Evolutionary conservation across 2,113 vertebrate species (phyloP).

Genomic region (Callipepla squamata): DNA sequence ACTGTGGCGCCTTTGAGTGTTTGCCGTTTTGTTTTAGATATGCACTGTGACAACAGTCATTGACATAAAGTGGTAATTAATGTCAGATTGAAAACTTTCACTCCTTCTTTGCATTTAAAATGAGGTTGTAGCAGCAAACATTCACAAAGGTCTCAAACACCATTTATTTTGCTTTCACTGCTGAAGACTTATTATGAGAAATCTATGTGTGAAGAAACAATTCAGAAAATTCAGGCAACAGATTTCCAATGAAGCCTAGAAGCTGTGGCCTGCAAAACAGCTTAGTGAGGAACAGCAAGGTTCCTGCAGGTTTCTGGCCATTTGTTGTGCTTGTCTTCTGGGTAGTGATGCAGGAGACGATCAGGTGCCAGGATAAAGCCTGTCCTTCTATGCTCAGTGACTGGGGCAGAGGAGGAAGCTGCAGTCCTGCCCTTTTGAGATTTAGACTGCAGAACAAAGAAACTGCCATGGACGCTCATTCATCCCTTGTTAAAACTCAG

Average conservation of each 20-base stretch:
- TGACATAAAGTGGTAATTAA: slow-evolving; percentile 5
- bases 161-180: slow-evolving; percentile 4
- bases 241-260: neutral
- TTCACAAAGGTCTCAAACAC: neutral
- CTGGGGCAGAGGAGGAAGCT: neutral
- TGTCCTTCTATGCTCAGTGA: neutral
- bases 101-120: neutral
- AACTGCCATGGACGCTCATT: neutral
- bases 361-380: neutral
- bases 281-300: neutral
- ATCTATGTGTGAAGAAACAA: neutral
- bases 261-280: neutral
- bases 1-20: neutral
- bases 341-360: neutral
- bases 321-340: neutral
- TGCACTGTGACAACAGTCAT: neutral
- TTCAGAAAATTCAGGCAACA: neutral
- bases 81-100: neutral
- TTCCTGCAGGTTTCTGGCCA: neutral
- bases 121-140: neutral
- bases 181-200: slow-evolving; percentile 3
- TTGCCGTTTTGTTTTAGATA: neutral
- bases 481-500: neutral
- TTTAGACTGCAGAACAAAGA: neutral
- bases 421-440: neutral